Conservation (phyloP, 2,113 vertebrate species). For the Melanotaenia duboulayi region DNA sequence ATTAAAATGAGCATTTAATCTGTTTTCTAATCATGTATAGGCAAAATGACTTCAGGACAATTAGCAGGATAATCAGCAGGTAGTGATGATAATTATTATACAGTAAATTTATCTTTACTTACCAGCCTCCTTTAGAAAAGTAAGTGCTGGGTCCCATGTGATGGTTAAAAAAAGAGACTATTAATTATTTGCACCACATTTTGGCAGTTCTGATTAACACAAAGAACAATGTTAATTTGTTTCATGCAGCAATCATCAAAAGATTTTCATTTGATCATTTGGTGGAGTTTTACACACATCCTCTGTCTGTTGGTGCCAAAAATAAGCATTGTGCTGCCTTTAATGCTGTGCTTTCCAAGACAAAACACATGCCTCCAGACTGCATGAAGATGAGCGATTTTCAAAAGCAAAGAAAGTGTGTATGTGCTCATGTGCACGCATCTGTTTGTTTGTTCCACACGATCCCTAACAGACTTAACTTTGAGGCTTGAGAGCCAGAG, state of each 20-base stretch:
- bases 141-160: background rate
- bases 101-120: slow-evolving; percentile 7
- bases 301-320: slow-evolving; percentile 4
- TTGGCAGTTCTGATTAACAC: slow-evolving; percentile 33
- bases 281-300: background rate
- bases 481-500: slow-evolving; percentile 47
- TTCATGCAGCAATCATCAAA: slow-evolving; percentile 25
- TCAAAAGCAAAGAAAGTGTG: slow-evolving; percentile 23
- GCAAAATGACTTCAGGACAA: background rate
- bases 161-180: slow-evolving; percentile 17
- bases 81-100: slow-evolving; percentile 1
- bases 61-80: slow-evolving; percentile 15
- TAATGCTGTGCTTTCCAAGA: slow-evolving; percentile 22
- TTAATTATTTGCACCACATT: slow-evolving; percentile 39
- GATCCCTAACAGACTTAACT: slow-evolving; percentile 56
- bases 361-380: slow-evolving; percentile 35
- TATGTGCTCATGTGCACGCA: slow-evolving; percentile 12
- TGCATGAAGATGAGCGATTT: slow-evolving; percentile 30
- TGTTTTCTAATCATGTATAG: background rate
- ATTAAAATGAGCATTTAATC: slow-evolving; percentile 6
- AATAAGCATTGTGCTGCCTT: slow-evolving; percentile 1
- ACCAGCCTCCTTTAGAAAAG: slow-evolving; percentile 1
- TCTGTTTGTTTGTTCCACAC: slow-evolving; percentile 50
- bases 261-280: slow-evolving; percentile 21
- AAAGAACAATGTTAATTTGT: slow-evolving; percentile 35